Evolutionary conservation across 2,113 vertebrate genomes (phyloP), one percentile per base, ranked within the genome.

Genomic region (Oryzias celebensis): DNA sequence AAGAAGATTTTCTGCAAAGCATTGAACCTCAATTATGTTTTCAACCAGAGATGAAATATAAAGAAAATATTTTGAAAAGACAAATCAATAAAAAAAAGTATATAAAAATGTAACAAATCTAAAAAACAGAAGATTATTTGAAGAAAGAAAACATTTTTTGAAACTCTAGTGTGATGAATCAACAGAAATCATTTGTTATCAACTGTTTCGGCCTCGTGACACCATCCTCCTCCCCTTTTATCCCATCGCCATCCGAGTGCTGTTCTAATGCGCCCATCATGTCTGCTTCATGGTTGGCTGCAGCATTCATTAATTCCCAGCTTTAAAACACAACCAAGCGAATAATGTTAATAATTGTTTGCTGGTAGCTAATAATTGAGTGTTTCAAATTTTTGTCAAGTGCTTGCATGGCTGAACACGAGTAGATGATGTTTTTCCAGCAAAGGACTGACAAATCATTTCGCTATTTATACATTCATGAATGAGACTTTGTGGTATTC

Each of bases 201-300:
- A 71, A 44, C 78, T 73, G 86, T 65, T 62, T 54, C 16, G 50
- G 72, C 71, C 80, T 83, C 85, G 82, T 76, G 84, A 87, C 73
- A 81, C 61, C 45, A 71, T 83, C 81, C 77, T 78, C 80, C 61
- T 71, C 58, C 59, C 53, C 56, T 78, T 78, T 57, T 28, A 3
- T 62, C 77, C 64, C 62, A 60, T 67, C 79, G 14, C 65, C 58
- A 18, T 54, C 48, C 12, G 51, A 83, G 64, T 62, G 77, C 81
- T 48, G 58, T 76, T 71, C 68, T 87, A 84, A 85, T 87, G 81
- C 22, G 58, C 72, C 76, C 82, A 81, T 85, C 85, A 80, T 90
- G 87, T 90, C 77, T 62, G 66, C 82, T 82, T 82, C 86, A 88
- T 73, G 86, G 66, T 54, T 67, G 81, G 85, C 75, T 83, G 85